phyloP scores from a whole-genome alignment of 2,113 vertebrate genomes.

The Sisor rabdophorus region DNA sequence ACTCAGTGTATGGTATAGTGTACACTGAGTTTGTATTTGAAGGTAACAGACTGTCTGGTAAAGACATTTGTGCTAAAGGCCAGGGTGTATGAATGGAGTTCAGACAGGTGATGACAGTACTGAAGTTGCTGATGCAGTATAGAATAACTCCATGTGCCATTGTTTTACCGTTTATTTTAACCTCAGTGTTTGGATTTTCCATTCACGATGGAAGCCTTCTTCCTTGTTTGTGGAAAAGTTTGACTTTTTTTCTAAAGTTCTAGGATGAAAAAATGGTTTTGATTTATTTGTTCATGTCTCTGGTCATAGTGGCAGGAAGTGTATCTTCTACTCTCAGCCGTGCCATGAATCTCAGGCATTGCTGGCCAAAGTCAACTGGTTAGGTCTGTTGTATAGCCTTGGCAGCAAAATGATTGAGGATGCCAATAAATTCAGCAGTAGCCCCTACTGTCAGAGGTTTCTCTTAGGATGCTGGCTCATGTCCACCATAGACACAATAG shows the following conservation, averaged over 20 bases:
- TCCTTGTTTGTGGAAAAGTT: conserved; percentile 39
- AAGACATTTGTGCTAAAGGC: conserved; percentile 11
- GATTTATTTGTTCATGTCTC: conserved; percentile 47
- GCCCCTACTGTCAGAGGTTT: conserved; percentile 37
- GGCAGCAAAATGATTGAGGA: conserved; percentile 41
- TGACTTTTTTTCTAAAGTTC: conserved; percentile 39
- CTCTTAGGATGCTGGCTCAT: conserved; percentile 34
- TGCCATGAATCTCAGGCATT: conserved; percentile 46
- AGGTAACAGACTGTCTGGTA: conserved; percentile 7
- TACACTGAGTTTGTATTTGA: background rate
- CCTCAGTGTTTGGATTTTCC: conserved; percentile 49
- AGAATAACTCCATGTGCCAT: conserved; percentile 27
- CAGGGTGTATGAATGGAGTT: conserved; percentile 27
- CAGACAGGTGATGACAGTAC: conserved; percentile 23
- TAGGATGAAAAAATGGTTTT: conserved; percentile 36
- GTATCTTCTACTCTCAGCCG: conserved; percentile 41
- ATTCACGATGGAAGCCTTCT: conserved; percentile 32
- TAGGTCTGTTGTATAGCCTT: conserved; percentile 49
- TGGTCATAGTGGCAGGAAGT: conserved; percentile 32
- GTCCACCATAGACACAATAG: conserved; percentile 28
- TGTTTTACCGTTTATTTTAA: conserved; percentile 43
- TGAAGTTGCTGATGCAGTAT: conserved; percentile 6
- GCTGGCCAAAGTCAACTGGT: conserved; percentile 52
- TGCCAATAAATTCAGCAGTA: conserved; percentile 45
- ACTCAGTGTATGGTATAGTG: too few relatives aligned